Conservation (phyloP, 2,113 vertebrate species). For the Chiloscyllium plagiosum region DNA sequence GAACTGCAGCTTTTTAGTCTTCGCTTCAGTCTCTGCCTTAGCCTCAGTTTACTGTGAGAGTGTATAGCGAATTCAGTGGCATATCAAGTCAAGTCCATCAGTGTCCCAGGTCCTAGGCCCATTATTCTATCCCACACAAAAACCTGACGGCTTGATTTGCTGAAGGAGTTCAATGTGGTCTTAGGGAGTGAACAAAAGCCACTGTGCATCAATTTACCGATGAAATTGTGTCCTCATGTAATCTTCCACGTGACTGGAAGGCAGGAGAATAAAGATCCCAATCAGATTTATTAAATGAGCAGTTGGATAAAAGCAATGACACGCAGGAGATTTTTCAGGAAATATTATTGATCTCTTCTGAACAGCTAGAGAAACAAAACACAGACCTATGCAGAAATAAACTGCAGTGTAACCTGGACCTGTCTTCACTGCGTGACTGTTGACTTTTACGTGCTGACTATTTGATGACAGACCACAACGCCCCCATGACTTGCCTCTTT, state of each 20-base stretch:
- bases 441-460: background rate
- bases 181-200: background rate
- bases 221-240: background rate
- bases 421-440: background rate
- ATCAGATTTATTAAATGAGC: background rate
- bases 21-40: background rate
- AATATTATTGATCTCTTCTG: background rate
- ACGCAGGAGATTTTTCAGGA: background rate
- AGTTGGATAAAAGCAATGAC: background rate
- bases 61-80: background rate
- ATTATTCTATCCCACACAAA: background rate
- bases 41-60: background rate
- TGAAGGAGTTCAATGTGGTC: background rate
- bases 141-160: background rate
- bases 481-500: background rate
- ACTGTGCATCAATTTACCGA: background rate
- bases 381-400: background rate
- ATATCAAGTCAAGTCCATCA: background rate
- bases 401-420: background rate
- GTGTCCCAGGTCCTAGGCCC: background rate
- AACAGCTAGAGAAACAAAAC: background rate
- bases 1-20: too few species aligned
- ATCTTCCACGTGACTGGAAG: background rate
- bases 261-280: background rate
- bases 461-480: background rate